These are phyloP conservation scores for Copidosoma floridanum DNA, from an alignment of 1,140 invertebrate genomes.

Conservation along the genomic window DNA sequence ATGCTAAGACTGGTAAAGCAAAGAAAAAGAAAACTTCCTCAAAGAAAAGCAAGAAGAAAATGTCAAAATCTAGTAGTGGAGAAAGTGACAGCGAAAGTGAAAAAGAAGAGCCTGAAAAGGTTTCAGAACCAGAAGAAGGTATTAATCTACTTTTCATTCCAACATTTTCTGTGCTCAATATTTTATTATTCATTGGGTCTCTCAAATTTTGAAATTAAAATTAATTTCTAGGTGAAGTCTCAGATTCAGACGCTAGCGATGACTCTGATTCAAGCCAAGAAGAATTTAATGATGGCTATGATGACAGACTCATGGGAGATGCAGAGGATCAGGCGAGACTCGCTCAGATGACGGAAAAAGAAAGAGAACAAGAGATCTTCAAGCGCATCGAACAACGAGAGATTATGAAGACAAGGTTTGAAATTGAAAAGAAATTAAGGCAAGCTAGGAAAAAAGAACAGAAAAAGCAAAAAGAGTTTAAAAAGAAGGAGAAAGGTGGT, in stretches of 20 bases:
- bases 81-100: constrained; percentile 59
- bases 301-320: constrained; percentile 96
- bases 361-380: constrained; percentile 95
- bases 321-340: constrained; percentile 88
- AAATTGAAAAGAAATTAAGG: constrained; percentile 92
- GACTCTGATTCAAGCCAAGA: constrained; percentile 62
- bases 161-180: no score
- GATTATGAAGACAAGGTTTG: constrained; percentile 91
- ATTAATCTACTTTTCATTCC: no score
- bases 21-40: constrained; percentile 63
- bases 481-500: constrained; percentile 61
- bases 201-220: constrained; percentile 26
- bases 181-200: no score
- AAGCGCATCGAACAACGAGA: constrained; percentile 93
- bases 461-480: constrained; percentile 63
- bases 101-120: constrained; percentile 49
- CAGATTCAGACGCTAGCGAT: constrained; percentile 59
- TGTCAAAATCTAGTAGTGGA: constrained; percentile 60
- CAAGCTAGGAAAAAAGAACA: constrained; percentile 81
- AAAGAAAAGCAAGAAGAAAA: constrained; percentile 47
- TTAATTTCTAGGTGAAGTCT: constrained; percentile 63
- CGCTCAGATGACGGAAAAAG: constrained; percentile 93
- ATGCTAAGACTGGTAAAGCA: constrained; percentile 58
- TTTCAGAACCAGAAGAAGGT: constrained; percentile 74
- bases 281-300: constrained; percentile 82